Conservation (phyloP, 2,797 vertebrate genomes). For the Microctenopoma stevenorrisi region DNA sequence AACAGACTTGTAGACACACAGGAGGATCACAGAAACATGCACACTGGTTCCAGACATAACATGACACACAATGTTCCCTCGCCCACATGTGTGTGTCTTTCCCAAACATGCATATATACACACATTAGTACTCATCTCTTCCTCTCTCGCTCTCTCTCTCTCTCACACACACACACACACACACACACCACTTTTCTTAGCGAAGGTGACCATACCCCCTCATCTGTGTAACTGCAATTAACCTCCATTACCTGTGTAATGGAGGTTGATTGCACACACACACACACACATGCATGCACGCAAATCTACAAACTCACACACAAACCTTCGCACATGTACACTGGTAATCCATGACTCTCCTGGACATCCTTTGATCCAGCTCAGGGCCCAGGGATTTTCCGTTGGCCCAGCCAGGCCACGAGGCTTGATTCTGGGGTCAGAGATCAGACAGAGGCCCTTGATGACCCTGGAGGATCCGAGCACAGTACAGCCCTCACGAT, state of each 20-base stretch:
- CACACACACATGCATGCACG: conserved; percentile 14
- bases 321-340: conserved; percentile 30
- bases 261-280: conserved; percentile 20
- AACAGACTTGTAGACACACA: conserved; percentile 36
- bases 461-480: conserved; percentile 65
- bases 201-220: conserved; percentile 76
- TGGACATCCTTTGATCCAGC: conserved; percentile 78
- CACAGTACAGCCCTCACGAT: conserved; percentile 41
- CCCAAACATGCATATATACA: conserved; percentile 27
- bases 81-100: conserved; percentile 26
- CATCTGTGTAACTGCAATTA: conserved; percentile 82
- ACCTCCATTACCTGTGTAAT: conserved; percentile 69
- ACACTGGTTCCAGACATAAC: conserved; percentile 65
- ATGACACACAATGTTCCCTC: conserved; percentile 49
- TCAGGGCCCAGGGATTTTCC: conserved; percentile 74
- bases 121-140: conserved; percentile 24
- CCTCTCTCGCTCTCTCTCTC: neutral
- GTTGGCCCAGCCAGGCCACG: conserved; percentile 46
- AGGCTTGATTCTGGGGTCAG: conserved; percentile 72
- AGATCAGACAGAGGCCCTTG: conserved; percentile 66
- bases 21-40: conserved; percentile 51
- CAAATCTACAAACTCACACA: conserved; percentile 24
- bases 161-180: neutral
- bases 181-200: conserved; percentile 24
- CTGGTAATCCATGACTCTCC: conserved; percentile 71